Base-by-base conservation (phyloP, 2,797 vertebrate species). In the Protosalanx chinensis region DNA sequence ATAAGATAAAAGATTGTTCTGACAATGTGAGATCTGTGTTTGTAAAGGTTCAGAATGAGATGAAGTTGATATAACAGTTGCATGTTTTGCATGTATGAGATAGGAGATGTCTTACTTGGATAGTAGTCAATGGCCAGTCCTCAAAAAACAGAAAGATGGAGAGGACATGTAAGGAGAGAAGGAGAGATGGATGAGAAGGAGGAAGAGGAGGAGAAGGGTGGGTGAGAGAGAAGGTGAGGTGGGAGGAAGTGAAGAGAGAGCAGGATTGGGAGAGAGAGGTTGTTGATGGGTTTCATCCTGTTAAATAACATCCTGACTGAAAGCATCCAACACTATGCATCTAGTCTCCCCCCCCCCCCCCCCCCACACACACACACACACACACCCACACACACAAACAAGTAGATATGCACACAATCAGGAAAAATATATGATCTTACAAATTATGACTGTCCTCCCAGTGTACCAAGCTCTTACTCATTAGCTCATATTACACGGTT, bases 401-500 rank as follows among this genome's bases (percentile, higher is more conserved):
- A 18, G 35, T 18, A 64, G n/a, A 29, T 20, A 46, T 20, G 12
- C 35, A 41, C n/a, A 23, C 64, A 8, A 37, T 53, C 56, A 18
- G 51, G 51, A 66, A 46, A 69, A 71, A 66, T 61, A 74, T 58
- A 12, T n/a, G n/a, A 51, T 57, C 68, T 67, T 62, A 62, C 70
- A 10, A 23, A 30, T 71, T 68, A 66, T 76, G 62, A 70, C 72
- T 71, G 64, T 76, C 68, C 68, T 73, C 78, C 78, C 70, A 33
- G 65, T 69, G 75, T 68, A 76, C 71, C 78, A 79, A 72, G 78
- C 77, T 72, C 79, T 71, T 68, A 78, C 77, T 88, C 81, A 86
- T 88, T 88, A 88, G 84, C 73, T 85, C 80, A 80, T 77, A 84
- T 88, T 87, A 87, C 80, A 86, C 12, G 63, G 76, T 78, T 85